Evolutionary conservation across 2,888 invertebrate genomes (phyloP), one percentile per base, ranked within the genome.

Genomic region (Nemotelus nigrinus): DNA sequence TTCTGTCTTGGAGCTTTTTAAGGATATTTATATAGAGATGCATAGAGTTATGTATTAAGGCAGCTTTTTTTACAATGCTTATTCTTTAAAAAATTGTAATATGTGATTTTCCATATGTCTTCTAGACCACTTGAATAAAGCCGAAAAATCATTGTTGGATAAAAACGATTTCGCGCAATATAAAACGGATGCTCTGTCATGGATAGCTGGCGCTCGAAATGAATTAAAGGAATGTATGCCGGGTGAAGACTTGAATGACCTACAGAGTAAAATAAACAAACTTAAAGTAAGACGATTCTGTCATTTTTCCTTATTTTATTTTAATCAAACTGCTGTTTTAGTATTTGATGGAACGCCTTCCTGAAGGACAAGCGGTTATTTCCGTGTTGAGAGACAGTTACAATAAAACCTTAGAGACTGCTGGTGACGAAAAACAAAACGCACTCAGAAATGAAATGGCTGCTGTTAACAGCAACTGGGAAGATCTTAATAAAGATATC

Each of bases 131-230:
- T 25, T 25, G 25, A 25, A 25, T 1, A 94, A 93, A 84, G 93
- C 96, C 8, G 96, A 97, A 85, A 96, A 96, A 88, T 96, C 95
- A 85, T 88, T 97, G 0, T 94, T 95, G 0, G 96, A 97, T 85
- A 96, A 96, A 84, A 95, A 95, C 0, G 96, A 97, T 84, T 96
- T 97, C 86, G 89, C 95, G 5, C 95, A 95, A 82, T 94, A 95
- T 39, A 95, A 96, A 84, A 91, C 92, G 79, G 93, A 95, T 82
- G 89, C 97, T 82, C 93, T 94, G 81, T 90, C 91, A 78, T 98
- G 97, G 97, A 88, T 96, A 45, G 91, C 92, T 77, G 91, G 92
- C 55, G 94, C 95, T 47, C 93, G 94, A 82, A 93, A 94, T 48
- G 92, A 93, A 3, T 91, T 98, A 0, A 93, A 94, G 83, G 93